phyloP scores from a whole-genome alignment of 2,113 vertebrate genomes.

The Oxyura jamaicensis region DNA sequence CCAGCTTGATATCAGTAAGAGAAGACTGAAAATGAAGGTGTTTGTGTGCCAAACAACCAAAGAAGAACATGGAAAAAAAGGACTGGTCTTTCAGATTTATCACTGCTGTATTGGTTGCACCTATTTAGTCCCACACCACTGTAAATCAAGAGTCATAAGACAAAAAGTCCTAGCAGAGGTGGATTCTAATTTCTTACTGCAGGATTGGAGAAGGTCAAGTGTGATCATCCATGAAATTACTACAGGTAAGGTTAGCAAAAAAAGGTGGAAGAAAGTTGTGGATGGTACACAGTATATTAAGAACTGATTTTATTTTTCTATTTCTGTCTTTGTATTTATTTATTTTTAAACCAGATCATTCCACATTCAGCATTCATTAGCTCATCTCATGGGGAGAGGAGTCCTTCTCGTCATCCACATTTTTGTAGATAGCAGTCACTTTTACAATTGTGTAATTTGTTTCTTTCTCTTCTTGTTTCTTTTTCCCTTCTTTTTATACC shows the following conservation, averaged over 20 bases:
- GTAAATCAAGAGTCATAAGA: background rate
- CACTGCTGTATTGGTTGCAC: background rate
- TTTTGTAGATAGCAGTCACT: conserved; percentile 31
- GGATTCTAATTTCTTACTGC: background rate
- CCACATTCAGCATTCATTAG: background rate
- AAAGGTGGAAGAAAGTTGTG: background rate
- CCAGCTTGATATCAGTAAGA: background rate
- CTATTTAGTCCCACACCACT: background rate
- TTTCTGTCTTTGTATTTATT: background rate
- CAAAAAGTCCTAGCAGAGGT: background rate
- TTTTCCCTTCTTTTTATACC: background rate
- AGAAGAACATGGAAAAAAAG: background rate
- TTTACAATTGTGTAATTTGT: background rate
- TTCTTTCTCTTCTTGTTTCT: background rate
- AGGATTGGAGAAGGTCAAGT: background rate
- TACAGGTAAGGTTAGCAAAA: background rate
- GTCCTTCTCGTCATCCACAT: background rate
- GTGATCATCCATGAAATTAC: background rate
- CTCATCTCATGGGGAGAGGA: background rate
- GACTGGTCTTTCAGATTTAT: background rate
- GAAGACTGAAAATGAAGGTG: background rate
- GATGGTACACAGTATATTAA: background rate
- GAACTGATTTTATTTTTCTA: background rate
- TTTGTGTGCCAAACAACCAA: background rate
- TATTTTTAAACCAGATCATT: background rate